Base-by-base conservation (phyloP, 2,113 vertebrate genomes). In the Phaetusa simplex region DNA sequence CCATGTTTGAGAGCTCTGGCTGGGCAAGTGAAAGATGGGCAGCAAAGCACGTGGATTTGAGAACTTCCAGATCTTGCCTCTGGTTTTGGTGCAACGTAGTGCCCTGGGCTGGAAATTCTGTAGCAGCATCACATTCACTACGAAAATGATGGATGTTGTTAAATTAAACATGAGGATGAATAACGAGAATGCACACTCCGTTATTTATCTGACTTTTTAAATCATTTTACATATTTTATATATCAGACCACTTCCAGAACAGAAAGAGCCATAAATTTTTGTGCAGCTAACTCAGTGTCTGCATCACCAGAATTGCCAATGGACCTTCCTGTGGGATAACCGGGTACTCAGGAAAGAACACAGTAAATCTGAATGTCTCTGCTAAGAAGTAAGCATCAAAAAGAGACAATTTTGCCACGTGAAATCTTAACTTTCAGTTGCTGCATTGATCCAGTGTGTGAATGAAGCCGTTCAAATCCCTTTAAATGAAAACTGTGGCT, bases 131-230 rank as follows among this genome's bases (percentile, higher is more conserved):
- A 94, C 70, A 87, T 79, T 89, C 69, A 76, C 76, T 91, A 95
- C 62, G 65, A 91, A 95, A 95, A 84, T 65, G 93, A 94, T 80
- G 22, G 49, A 80, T 91, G 73, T 66, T 85, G 56, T 93, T 97
- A 84, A 97, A 95, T 95, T 93, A 91, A 93, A 71, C 43, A 87
- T 92, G 86, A 96, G 56, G 56, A 87, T 89, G 77, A 93, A 91
- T 87, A 89, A 95, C 49, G 69, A 91, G 86, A 94, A 73, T 49
- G 58, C 42, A 72, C n/a, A 45, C 17, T 34, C 69, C 32, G 83
- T 85, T 93, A 95, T 96, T 97, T 94, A 93, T 93, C 73, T 93
- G 81, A 61, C 61, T 95, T 96, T 95, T 96, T 10, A 90, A 95
- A 91, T 90, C 27, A 86, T 95, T 94, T 91, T 89, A 74, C 67